Conservation (phyloP, 2,113 vertebrate genomes). For the Ailurus styani region DNA sequence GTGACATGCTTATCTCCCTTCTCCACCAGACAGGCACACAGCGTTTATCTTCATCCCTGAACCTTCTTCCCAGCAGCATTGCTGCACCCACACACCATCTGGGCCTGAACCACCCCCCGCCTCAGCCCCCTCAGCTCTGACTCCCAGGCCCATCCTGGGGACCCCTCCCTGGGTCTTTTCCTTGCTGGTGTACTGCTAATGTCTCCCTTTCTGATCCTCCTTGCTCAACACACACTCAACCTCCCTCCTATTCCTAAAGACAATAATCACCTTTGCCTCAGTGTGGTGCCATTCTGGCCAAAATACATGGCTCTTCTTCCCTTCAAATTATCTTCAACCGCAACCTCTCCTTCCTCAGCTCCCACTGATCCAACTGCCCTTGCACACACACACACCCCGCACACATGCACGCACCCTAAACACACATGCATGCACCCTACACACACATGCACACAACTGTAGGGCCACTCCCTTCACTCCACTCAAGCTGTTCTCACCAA, state of each 20-base stretch:
- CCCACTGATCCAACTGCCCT: background rate
- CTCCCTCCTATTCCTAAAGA: background rate
- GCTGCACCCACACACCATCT: background rate
- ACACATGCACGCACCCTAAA: background rate
- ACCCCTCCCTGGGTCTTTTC: background rate
- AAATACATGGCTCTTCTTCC: background rate
- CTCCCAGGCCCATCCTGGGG: background rate
- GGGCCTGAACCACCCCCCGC: background rate
- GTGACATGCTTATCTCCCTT: background rate
- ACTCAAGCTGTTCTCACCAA: background rate
- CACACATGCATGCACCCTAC: too few relatives aligned
- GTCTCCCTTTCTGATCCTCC: background rate
- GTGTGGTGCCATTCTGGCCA: background rate
- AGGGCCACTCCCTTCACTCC: background rate
- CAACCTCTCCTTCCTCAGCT: background rate
- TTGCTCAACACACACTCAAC: background rate
- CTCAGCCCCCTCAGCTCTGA: background rate
- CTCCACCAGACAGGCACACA: background rate
- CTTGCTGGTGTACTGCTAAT: background rate
- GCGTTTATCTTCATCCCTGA: background rate
- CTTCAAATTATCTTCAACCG: background rate
- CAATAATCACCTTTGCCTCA: background rate
- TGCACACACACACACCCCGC: background rate
- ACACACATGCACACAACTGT: background rate
- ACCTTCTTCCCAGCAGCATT: background rate